These are phyloP conservation scores for Latrodectus hesperus DNA, from an alignment of 2,888 invertebrate genomes.

Conservation along the genomic window DNA sequence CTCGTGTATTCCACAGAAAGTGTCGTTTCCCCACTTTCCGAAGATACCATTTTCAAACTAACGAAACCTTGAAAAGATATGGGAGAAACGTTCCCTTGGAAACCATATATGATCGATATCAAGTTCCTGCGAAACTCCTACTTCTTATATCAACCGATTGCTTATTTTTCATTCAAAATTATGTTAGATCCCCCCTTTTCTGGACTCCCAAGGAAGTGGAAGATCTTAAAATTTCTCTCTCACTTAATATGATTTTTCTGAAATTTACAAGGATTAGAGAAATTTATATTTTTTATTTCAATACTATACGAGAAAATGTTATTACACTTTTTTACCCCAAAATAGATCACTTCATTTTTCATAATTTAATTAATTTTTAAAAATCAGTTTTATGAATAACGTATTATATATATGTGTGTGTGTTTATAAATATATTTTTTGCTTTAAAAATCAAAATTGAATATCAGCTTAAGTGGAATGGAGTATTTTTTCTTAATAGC, in stretches of 20 bases:
- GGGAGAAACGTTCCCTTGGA: conserved; percentile 65
- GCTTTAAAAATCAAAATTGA: no score
- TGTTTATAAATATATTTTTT: no score
- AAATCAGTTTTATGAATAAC: neutral
- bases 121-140: conserved; percentile 42
- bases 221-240: neutral
- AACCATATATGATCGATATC: conserved; percentile 68
- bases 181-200: conserved; percentile 43
- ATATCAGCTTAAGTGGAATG: no score
- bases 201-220: conserved; percentile 19
- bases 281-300: conserved; percentile 6
- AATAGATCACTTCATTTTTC: conserved; percentile 26
- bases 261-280: conserved; percentile 29
- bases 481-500: no score
- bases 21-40: conserved; percentile 35
- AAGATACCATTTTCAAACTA: conserved; percentile 55
- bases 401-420: neutral
- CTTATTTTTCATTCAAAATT: conserved; percentile 61
- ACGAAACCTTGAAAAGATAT: conserved; percentile 23
- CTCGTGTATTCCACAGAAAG: no score
- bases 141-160: conserved; percentile 60
- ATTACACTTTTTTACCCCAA: conserved; percentile 1
- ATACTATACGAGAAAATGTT: conserved; percentile 17
- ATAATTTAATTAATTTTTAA: conserved; percentile 25
- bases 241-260: conserved; percentile 49